phyloP scores from a whole-genome alignment of 2,888 invertebrate species.

The Cabera pusaria region DNA sequence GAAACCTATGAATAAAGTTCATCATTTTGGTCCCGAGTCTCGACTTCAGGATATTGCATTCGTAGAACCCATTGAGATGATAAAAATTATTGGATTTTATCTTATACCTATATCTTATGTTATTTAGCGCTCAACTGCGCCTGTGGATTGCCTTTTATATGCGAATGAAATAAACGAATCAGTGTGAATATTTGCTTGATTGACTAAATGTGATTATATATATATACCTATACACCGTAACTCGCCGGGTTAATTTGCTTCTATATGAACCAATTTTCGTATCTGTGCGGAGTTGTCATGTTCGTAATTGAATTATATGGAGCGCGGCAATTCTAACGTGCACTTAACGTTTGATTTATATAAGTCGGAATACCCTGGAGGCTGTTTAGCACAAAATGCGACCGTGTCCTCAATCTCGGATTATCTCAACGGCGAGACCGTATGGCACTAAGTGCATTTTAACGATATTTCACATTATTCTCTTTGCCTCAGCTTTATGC shows the following conservation, averaged over 20 bases:
- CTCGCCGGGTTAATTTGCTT: slow-evolving; percentile 16
- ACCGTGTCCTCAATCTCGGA: slow-evolving; percentile 45
- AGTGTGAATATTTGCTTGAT: slow-evolving; percentile 5
- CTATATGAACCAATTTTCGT: slow-evolving; percentile 25
- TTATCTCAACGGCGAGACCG: slow-evolving; percentile 37
- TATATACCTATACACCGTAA: slow-evolving; percentile 9
- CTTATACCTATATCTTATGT: too few relatives aligned
- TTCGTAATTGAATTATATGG: slow-evolving; percentile 76
- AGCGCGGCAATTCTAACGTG: slow-evolving; percentile 70
- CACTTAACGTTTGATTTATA: slow-evolving; percentile 72
- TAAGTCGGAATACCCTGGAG: slow-evolving; percentile 60
- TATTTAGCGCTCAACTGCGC: background rate
- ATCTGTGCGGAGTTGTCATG: slow-evolving; percentile 49
- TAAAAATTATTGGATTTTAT: too few relatives aligned
- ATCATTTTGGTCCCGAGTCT: too few relatives aligned
- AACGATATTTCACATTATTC: slow-evolving; percentile 20
- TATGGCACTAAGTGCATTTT: slow-evolving; percentile 20
- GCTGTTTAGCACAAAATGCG: slow-evolving; percentile 52
- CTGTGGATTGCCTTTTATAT: too few relatives aligned
- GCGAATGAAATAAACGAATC: slow-evolving; percentile 5
- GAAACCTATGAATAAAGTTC: slow-evolving; percentile 5
- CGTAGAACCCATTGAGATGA: too few relatives aligned
- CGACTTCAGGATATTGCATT: too few relatives aligned
- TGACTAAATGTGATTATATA: too few relatives aligned
- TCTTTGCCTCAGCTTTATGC: slow-evolving; percentile 4